Percentiles rank a stretch among this genome's conserved stretches.
Evolutionary conservation across 2,888 invertebrate species (phyloP).

Genomic region (Elegia similella): DNA sequence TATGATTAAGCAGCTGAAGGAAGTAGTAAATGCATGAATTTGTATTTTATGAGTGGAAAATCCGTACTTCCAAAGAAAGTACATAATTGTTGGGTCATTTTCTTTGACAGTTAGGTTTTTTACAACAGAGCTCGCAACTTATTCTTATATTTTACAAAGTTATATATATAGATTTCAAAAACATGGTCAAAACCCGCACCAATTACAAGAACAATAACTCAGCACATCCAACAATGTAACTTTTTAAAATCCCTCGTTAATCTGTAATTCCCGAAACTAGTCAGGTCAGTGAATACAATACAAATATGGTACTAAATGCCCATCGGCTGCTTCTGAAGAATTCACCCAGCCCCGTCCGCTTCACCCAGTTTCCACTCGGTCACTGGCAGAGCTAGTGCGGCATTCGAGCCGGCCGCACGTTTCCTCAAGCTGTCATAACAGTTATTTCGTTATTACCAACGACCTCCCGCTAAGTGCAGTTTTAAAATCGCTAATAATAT

Average conservation of each 20-base stretch:
- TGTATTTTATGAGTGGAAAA: too few species aligned
- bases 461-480: slow-evolving; percentile 53
- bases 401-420: slow-evolving; percentile 16
- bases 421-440: neutral
- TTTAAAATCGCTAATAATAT: slow-evolving; percentile 48
- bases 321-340: slow-evolving; percentile 27
- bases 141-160: too few species aligned
- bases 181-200: too few species aligned
- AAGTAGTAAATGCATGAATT: too few species aligned
- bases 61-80: too few species aligned
- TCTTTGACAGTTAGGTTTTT: too few species aligned
- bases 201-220: too few species aligned
- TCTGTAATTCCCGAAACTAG: slow-evolving; percentile 8
- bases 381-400: slow-evolving; percentile 24
- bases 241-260: slow-evolving; percentile 18
- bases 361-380: slow-evolving; percentile 45
- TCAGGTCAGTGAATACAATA: slow-evolving; percentile 3
- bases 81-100: too few species aligned
- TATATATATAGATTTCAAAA: too few species aligned
- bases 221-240: neutral
- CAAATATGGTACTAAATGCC: slow-evolving; percentile 4
- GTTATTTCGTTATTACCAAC: slow-evolving; percentile 2
- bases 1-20: too few species aligned
- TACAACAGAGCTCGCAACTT: too few species aligned
- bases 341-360: slow-evolving; percentile 32